Evolutionary conservation across 2,797 vertebrate genomes (phyloP), one percentile per base, ranked within the genome.

Genomic region (Fratercula arctica): DNA sequence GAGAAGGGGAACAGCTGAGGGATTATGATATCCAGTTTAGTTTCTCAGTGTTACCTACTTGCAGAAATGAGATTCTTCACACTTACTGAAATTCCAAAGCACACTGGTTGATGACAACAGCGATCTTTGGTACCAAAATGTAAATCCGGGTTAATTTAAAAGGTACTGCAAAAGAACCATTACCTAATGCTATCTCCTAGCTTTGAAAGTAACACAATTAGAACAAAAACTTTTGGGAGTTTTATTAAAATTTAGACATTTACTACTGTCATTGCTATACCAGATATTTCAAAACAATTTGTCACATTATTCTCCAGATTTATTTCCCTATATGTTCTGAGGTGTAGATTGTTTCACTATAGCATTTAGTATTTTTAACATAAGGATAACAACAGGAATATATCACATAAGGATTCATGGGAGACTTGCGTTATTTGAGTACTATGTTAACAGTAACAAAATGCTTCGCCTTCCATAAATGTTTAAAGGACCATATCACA

Each of bases 221-320:
- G 61, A 87, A 35, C 6, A 61, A 57, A 39, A 69, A 21, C 0
- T 1, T 31, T n/a, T 3, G 8, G 2, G 8, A 2, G 3, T 28
- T 85, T 64, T 37, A 12, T 54, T 61, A 35, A 50, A 77, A 70
- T 59, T 33, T 37, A 16, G 4, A 33, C 4, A 31, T 66, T 85
- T 61, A 48, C 9, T 72, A 18, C 25, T 54, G 41, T 15, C 17
- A 50, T 50, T 70, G 6, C 14, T 86, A 29, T 25, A 57, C 8
- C 11, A 33, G 24, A 25, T 33, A 64, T 53, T 69, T 87, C 28
- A 79, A 77, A 93, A 51, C 37, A 79, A 61, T 73, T 79, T 31
- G 53, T 57, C 37, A 57, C 20, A 16, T 37, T 75, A 20, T 68
- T 45, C 57, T 68, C 28, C 48, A 83, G 26, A 53, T 63, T 86